phyloP scores from a whole-genome alignment of 2,888 invertebrate species.

The Lepidocyrtinus sp. region DNA sequence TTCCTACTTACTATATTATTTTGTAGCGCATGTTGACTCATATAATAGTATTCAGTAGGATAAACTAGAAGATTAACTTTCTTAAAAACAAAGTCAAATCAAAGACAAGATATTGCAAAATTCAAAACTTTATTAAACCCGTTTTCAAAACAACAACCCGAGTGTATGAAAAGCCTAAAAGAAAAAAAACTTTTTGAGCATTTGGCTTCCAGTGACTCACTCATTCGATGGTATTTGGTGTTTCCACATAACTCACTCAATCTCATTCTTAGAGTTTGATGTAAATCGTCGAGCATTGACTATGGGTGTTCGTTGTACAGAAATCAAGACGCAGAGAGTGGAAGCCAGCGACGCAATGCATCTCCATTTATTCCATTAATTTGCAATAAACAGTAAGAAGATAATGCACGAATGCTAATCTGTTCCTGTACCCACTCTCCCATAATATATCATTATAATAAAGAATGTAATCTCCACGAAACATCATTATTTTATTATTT shows the following conservation, averaged over 20 bases:
- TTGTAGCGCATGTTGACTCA: background rate
- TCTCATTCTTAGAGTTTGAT: background rate
- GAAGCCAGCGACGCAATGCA: background rate
- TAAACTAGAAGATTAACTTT: background rate
- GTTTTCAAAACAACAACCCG: background rate
- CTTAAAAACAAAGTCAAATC: background rate
- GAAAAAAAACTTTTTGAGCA: no score
- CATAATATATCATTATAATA: conserved; percentile 5
- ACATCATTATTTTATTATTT: background rate
- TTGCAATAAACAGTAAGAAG: conserved; percentile 5
- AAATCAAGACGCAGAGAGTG: background rate
- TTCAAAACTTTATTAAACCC: background rate
- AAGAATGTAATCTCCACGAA: conserved; percentile 3
- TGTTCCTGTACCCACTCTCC: background rate
- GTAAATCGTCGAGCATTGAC: background rate
- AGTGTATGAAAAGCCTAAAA: no score
- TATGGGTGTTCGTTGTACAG: background rate
- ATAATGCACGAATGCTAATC: conserved; percentile 5
- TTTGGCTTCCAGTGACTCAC: no score
- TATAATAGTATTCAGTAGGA: background rate
- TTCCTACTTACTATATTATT: background rate
- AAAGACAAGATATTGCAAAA: background rate
- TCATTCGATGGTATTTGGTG: background rate
- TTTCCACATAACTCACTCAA: background rate
- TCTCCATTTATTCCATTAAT: background rate